Evolutionary conservation across 2,797 vertebrate genomes (phyloP).

Genomic region (Trachops cirrhosus): DNA sequence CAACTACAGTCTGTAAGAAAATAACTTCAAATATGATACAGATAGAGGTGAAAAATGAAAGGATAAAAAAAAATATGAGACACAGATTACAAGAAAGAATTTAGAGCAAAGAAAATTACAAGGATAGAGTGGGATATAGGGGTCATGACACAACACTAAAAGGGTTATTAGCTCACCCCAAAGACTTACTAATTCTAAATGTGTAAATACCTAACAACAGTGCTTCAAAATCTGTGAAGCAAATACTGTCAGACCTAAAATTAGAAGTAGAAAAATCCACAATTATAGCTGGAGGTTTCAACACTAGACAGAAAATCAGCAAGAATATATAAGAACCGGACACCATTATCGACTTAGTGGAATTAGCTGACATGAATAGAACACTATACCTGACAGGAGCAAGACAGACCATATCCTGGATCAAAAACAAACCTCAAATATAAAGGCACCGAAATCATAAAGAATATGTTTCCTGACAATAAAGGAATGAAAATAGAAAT

Average conservation of each 20-base stretch:
- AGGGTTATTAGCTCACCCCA: constrained; percentile 2
- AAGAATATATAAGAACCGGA: constrained; percentile 11
- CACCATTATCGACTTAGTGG: neutral
- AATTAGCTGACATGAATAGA: neutral
- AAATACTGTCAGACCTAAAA: constrained; percentile 32
- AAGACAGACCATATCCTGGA: neutral
- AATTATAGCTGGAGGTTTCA: constrained; percentile 6
- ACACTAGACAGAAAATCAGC: constrained; percentile 8
- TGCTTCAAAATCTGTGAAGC: constrained; percentile 23
- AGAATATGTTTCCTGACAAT: neutral
- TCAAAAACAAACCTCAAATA: constrained; percentile 33
- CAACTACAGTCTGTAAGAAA: neutral
- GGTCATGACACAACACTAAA: neutral
- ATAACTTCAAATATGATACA: constrained; percentile 20
- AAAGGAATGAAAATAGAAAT: constrained; percentile 16
- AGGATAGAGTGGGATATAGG: constrained; percentile 7
- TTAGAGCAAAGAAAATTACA: constrained; percentile 18
- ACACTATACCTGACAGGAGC: neutral
- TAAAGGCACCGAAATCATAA: constrained; percentile 17
- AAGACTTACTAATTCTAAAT: constrained; percentile 34
- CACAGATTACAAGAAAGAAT: constrained; percentile 11
- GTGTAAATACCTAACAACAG: neutral
- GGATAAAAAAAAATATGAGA: neutral
- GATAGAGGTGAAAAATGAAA: neutral
- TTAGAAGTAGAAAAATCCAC: constrained; percentile 5